These are phyloP conservation scores for Takifugu rubripes DNA, from an alignment of 2,797 vertebrate species.

Conservation along the genomic window DNA sequence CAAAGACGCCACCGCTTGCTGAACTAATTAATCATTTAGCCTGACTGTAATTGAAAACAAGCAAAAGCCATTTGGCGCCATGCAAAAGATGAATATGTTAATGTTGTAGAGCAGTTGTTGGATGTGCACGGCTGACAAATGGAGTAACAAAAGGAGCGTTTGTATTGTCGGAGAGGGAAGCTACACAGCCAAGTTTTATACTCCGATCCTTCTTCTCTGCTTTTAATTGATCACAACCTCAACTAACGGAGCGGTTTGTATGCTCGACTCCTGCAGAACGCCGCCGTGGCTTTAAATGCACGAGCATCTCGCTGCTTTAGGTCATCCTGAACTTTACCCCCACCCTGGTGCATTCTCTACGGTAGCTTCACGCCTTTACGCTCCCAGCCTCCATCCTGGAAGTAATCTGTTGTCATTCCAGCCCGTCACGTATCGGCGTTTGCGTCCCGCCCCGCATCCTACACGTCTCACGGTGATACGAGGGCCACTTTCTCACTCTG, in stretches of 20 bases:
- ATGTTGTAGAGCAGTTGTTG: conserved; percentile 21
- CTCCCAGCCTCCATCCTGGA: too few species aligned
- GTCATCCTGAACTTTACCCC: too few species aligned
- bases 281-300: background rate
- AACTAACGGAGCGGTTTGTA: background rate
- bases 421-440: too few species aligned
- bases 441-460: too few species aligned
- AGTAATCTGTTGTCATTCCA: too few species aligned
- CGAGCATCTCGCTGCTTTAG: too few species aligned
- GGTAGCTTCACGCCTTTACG: too few species aligned
- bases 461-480: too few species aligned
- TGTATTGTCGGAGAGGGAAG: conserved; percentile 6
- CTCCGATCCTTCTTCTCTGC: background rate
- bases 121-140: too few species aligned
- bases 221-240: background rate
- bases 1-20: conserved; percentile 17
- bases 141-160: too few species aligned
- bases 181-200: conserved; percentile 3
- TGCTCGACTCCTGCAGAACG: background rate
- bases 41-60: conserved; percentile 33
- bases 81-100: conserved; percentile 36
- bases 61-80: conserved; percentile 25
- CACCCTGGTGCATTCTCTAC: too few species aligned
- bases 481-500: too few species aligned
- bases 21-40: conserved; percentile 40